Percentiles rank a stretch among this genome's conserved stretches.
Evolutionary conservation across 2,888 invertebrate genomes (phyloP).

Genomic region (Apotomis betuletana): DNA sequence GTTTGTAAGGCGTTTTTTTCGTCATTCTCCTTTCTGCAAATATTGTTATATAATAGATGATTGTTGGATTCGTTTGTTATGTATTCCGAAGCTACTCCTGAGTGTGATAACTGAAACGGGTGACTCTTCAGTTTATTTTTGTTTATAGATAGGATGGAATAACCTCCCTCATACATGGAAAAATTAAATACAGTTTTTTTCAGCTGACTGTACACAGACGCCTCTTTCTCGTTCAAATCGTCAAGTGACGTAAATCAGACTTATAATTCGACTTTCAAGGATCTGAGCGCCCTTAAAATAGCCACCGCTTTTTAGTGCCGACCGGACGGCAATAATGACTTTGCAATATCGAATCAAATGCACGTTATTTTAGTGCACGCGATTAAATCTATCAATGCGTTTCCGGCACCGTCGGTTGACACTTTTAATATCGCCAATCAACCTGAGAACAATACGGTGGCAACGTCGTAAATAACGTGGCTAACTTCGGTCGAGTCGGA

Average conservation of each 20-base stretch:
- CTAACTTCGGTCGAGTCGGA: slow-evolving; percentile 63
- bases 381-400: slow-evolving; percentile 83
- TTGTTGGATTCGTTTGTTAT: too few species aligned
- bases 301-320: slow-evolving; percentile 72
- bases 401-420: slow-evolving; percentile 80
- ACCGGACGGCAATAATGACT: slow-evolving; percentile 82
- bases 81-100: too few species aligned
- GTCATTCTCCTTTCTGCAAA: too few species aligned
- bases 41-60: too few species aligned
- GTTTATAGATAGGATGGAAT: too few species aligned
- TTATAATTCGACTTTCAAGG: slow-evolving; percentile 62
- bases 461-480: slow-evolving; percentile 72
- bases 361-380: slow-evolving; percentile 76
- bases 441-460: slow-evolving; percentile 73
- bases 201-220: too few species aligned
- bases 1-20: too few species aligned
- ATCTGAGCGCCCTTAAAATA: slow-evolving; percentile 69
- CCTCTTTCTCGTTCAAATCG: slow-evolving; percentile 3
- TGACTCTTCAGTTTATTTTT: too few species aligned
- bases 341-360: slow-evolving; percentile 79
- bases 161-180: too few species aligned
- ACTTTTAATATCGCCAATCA: slow-evolving; percentile 81
- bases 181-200: too few species aligned
- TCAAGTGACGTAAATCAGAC: slow-evolving; percentile 57
- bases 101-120: too few species aligned